These are phyloP conservation scores for Cephalopachus bancanus DNA, from an alignment of 2,797 vertebrate species.

Conservation along the genomic window DNA sequence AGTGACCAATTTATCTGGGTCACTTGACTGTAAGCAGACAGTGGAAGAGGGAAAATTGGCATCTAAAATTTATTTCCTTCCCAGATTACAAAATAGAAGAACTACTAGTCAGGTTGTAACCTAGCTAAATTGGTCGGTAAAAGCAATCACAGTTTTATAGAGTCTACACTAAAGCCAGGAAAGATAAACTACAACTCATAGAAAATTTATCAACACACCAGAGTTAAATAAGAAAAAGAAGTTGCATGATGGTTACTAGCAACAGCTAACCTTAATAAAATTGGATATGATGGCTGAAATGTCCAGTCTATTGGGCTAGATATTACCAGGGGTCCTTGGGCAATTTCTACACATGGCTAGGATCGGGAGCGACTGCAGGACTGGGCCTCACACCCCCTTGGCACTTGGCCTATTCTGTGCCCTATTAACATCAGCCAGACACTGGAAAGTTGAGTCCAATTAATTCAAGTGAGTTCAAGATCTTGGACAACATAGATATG, in stretches of 20 bases:
- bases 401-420: not conserved
- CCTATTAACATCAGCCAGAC: not conserved
- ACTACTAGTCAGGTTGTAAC: conserved; percentile 65
- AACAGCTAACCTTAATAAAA: conserved; percentile 48
- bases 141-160: conserved; percentile 78
- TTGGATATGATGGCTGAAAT: not conserved
- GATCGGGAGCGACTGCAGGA: not conserved
- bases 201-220: conserved; percentile 67
- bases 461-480: not conserved
- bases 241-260: conserved; percentile 28
- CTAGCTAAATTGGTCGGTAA: conserved; percentile 78
- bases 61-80: conserved; percentile 73
- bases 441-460: conserved; percentile 2
- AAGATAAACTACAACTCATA: conserved; percentile 70
- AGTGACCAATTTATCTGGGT: conserved; percentile 50
- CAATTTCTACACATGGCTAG: not conserved
- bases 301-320: not conserved
- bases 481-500: not conserved
- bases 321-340: not conserved
- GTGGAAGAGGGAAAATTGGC: conserved; percentile 58
- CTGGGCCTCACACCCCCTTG: not conserved
- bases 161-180: conserved; percentile 7
- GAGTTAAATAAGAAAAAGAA: conserved; percentile 63
- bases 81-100: conserved; percentile 71
- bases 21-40: conserved; percentile 42